Percentiles rank a stretch among this genome's conserved stretches.
phyloP scores from a whole-genome alignment of 2,113 vertebrate species.

The Pedetes capensis region DNA sequence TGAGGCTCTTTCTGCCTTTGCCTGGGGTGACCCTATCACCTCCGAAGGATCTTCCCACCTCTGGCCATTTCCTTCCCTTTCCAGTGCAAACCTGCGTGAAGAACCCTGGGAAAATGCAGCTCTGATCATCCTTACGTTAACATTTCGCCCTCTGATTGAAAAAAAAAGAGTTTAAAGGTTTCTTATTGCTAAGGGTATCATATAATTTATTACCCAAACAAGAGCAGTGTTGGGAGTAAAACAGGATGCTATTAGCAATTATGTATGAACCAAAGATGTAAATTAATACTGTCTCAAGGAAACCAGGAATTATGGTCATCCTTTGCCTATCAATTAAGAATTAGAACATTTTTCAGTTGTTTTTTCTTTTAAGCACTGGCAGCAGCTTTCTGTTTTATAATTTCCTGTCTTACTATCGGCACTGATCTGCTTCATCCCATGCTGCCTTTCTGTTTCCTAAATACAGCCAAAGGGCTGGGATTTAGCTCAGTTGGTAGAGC shows the following conservation, averaged over 20 bases:
- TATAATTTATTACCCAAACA: constrained; percentile 24
- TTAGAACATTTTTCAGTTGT: not conserved
- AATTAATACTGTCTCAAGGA: not conserved
- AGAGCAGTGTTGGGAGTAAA: not conserved
- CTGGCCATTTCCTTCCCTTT: not conserved
- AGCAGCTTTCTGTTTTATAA: not conserved
- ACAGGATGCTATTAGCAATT: not conserved
- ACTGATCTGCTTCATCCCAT: not conserved
- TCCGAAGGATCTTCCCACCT: not conserved
- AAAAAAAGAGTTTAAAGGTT: not conserved
- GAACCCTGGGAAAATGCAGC: not conserved
- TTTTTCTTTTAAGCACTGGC: not conserved
- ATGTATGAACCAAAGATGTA: not conserved
- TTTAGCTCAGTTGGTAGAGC: too few relatives aligned
- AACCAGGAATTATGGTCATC: not conserved
- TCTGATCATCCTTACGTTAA: not conserved
- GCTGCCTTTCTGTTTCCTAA: not conserved
- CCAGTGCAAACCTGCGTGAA: not conserved
- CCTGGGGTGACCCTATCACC: not conserved
- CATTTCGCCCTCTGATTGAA: not conserved
- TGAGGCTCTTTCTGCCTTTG: not conserved
- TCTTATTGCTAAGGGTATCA: constrained; percentile 19
- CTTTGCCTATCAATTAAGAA: not conserved
- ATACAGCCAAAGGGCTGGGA: too few relatives aligned
- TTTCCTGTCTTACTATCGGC: not conserved